Evolutionary conservation across 2,888 invertebrate species (phyloP), one percentile per base, ranked within the genome.

Genomic region (Holacanthella duospinosa): DNA sequence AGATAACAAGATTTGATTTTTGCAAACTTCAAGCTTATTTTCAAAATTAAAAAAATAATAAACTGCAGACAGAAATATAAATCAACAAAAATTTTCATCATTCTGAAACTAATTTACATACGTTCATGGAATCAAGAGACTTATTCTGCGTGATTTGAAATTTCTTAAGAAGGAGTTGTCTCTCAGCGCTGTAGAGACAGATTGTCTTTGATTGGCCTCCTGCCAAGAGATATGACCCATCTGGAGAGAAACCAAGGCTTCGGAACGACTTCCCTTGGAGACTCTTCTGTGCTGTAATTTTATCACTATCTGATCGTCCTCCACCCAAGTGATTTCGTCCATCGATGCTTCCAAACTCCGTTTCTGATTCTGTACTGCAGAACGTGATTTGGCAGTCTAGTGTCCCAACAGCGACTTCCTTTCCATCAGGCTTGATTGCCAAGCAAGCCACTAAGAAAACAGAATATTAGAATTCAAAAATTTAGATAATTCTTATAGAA

Each of bases 171-270:
- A 99, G 81, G 28, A 97, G 80, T 2, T 85, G 83, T 75, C 94
- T 90, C 29, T 80, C 79, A 0, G 93, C 84, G 75, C 90, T 88
- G 78, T 97, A 99, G 68, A 99, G 86, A 74, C 97, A 99, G 55
- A 99, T 87, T 77, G 89, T 86, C 77, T 94, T 92, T 0, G 95
- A 93, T 75, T 89, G 88, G 0, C 99, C 99, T 4, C 86, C 99
- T 24, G 93, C 95, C 43, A 99, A 78, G 2, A 99, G 79, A 74
- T 86, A 89, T 60, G 85, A 82, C 0, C 97, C 97, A 80, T 99
- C 95, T 0, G 95, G 90, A 0, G 95, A 89, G 76, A 95, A 99
- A 74, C 91, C 89, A 61, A 99, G 80, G 1, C 89, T 86, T 1
- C 88, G 89, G 77, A 97, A 99, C 0, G 89, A 87, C 93, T 93